Conservation (phyloP, 2,797 vertebrate species). For the Pangasius sanitwongsei region DNA sequence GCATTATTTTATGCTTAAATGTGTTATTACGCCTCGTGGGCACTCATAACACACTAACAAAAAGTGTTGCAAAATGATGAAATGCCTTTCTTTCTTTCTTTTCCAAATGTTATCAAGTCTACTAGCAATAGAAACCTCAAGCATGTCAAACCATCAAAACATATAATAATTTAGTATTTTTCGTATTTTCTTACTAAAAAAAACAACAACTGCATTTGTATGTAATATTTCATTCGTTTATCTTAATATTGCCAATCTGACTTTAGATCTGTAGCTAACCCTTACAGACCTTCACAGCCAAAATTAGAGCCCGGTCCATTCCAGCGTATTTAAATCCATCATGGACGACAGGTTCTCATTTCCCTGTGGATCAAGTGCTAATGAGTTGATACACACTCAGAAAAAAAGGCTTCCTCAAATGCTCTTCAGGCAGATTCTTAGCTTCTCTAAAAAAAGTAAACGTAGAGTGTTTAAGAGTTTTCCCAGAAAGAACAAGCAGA, state of each 20-base stretch:
- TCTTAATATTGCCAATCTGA: background rate
- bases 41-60: background rate
- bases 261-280: background rate
- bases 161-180: background rate
- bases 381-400: background rate
- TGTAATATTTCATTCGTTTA: background rate
- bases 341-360: background rate
- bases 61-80: background rate
- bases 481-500: background rate
- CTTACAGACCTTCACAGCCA: background rate
- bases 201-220: background rate
- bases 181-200: background rate
- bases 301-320: background rate
- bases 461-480: background rate
- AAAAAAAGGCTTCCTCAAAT: too few species aligned
- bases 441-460: background rate
- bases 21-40: background rate
- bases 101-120: background rate
- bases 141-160: background rate
- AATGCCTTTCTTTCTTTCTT: background rate
- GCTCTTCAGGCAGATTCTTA: background rate
- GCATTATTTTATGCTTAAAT: background rate
- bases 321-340: background rate
- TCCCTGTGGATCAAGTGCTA: background rate
- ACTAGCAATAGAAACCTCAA: background rate